Conservation (phyloP, 2,888 invertebrate species). For the Orthosia gracilis region DNA sequence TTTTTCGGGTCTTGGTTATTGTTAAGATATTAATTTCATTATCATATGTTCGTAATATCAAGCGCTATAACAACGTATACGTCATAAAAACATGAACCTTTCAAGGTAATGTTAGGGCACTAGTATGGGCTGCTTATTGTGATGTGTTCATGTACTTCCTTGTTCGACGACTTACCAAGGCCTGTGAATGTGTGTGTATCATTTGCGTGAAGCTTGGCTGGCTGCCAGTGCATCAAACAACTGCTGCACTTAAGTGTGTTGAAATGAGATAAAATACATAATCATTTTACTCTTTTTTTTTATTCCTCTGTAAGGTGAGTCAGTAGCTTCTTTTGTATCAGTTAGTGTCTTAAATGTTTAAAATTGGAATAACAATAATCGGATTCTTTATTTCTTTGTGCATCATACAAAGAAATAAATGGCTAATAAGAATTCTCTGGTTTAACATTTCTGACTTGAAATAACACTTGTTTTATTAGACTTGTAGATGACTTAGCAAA, state of each 20-base stretch:
- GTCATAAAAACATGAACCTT: slow-evolving; percentile 74
- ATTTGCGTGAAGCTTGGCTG: slow-evolving; percentile 74
- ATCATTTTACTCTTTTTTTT: slow-evolving; percentile 68
- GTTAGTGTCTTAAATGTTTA: not conserved
- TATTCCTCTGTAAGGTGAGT: slow-evolving; percentile 56
- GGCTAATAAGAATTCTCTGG: slow-evolving; percentile 8
- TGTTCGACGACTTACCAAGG: slow-evolving; percentile 71
- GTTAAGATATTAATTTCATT: slow-evolving; percentile 69
- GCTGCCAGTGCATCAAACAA: slow-evolving; percentile 78
- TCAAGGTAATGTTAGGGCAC: slow-evolving; percentile 79
- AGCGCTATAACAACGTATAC: slow-evolving; percentile 65
- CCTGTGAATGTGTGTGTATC: slow-evolving; percentile 66
- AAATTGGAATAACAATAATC: slow-evolving; percentile 23
- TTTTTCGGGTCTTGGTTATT: slow-evolving; percentile 45
- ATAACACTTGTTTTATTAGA: not conserved
- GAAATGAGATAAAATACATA: slow-evolving; percentile 69
- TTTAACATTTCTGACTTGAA: not conserved
- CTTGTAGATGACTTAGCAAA: slow-evolving; percentile 14
- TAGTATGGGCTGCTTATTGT: slow-evolving; percentile 71
- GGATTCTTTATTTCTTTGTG: slow-evolving; percentile 30
- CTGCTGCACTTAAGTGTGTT: slow-evolving; percentile 67
- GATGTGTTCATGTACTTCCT: slow-evolving; percentile 71
- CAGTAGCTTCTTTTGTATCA: slow-evolving; percentile 57
- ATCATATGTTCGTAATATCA: slow-evolving; percentile 71
- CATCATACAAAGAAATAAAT: too few relatives aligned